Base-by-base conservation (phyloP, 2,888 invertebrate genomes). In the Torymus tubicola region DNA sequence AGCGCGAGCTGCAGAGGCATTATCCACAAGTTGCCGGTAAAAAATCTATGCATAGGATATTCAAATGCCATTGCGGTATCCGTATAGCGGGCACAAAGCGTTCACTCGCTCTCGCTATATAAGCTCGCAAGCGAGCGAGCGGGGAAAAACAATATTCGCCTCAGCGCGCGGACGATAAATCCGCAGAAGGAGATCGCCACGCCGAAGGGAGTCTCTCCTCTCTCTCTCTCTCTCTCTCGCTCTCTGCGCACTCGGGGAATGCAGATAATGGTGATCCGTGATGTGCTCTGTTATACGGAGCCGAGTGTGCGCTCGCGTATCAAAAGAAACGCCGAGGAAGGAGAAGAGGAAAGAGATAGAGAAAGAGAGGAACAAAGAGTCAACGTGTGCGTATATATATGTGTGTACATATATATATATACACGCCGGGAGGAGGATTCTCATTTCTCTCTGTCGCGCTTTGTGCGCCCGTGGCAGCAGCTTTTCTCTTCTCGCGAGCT, bases 251-350 rank as follows among this genome's bases (percentile, higher is more conserved):
- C 73, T 57, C 60, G 65, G 80, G 71, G 80, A 80, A 80, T 80
- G 80, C 80, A 80, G 80, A 80, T 80, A 80, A 80, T 80, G 71
- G 76, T 75, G 80, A 80, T 80, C 64, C 80, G 50, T 31, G 68
- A 65, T 78, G 70, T 65, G 71, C 78, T 71, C 65, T 71, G 58
- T 64, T 76, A 68, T 55, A 61, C n/a, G 5, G 58, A 2, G 73
- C 31, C 10, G 74, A 42, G 42, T 42, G 42, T 42, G 42, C 42
- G 75, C 53, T 60, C 69, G 31, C 57, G 57, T 68, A 73, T 73
- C 75, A 63, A 70, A 64, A 70, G 69, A 42, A 42, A 8, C 57
- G 21, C 61, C 55, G 60, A 53, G 58, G n/a, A 3, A 16, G n/a
- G 24, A 18, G 16, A 60, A 58, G 61, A 24, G 13, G 60, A 12